phyloP scores from a whole-genome alignment of 2,113 vertebrate genomes.

The Istiophorus platypterus region DNA sequence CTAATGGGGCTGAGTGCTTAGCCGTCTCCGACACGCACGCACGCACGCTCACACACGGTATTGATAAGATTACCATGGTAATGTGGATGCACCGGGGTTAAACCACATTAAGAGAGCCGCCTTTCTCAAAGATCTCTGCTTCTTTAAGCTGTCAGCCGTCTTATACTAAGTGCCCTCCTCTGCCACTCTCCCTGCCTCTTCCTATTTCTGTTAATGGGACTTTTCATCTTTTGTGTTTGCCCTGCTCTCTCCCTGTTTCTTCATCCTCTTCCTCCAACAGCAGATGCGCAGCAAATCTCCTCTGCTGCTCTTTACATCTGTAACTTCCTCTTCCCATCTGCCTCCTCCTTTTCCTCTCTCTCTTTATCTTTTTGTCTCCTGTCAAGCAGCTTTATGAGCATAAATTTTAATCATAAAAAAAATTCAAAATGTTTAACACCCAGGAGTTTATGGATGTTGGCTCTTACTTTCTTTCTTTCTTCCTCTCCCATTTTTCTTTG shows the following conservation, averaged over 20 bases:
- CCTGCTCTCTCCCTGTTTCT: slow-evolving; percentile 37
- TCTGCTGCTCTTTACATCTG: slow-evolving; percentile 45
- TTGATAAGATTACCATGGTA: slow-evolving; percentile 79
- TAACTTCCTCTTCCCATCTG: slow-evolving; percentile 65
- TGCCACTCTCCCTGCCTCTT: slow-evolving; percentile 9
- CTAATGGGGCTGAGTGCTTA: slow-evolving; percentile 75
- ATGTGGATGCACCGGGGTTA: slow-evolving; percentile 69
- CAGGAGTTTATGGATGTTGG: slow-evolving; percentile 9
- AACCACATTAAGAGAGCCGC: slow-evolving; percentile 64
- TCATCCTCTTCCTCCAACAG: slow-evolving; percentile 29
- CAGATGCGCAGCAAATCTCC: slow-evolving; percentile 62
- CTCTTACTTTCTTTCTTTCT: neutral
- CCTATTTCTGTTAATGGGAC: slow-evolving; percentile 43
- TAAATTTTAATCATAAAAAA: neutral
- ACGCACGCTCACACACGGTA: slow-evolving; percentile 22
- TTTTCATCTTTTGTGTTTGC: slow-evolving; percentile 38
- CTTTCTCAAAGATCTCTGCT: slow-evolving; percentile 50
- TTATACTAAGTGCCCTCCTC: slow-evolving; percentile 44
- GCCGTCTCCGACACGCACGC: slow-evolving; percentile 44
- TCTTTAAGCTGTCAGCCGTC: slow-evolving; percentile 34
- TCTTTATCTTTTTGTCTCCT: slow-evolving; percentile 27
- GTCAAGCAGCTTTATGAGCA: neutral
- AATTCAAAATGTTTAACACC: neutral
- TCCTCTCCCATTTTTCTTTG: neutral
- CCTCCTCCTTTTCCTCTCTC: slow-evolving; percentile 16